These are phyloP conservation scores for Sphenodon punctatus DNA, from an alignment of 2,797 vertebrate genomes.

Conservation along the genomic window DNA sequence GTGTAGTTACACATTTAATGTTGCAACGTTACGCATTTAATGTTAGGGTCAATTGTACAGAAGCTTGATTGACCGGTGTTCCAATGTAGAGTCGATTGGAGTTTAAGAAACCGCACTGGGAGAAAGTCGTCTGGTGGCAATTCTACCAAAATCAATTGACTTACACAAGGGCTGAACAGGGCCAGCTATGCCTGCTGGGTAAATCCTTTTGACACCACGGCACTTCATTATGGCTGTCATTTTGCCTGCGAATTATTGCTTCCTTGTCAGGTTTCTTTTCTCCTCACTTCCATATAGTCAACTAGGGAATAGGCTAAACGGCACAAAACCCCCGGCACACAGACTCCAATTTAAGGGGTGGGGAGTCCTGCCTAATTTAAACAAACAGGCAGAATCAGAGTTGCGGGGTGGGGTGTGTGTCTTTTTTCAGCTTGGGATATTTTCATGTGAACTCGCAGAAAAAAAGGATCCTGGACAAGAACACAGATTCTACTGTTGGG, in stretches of 20 bases:
- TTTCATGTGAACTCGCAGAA: no score
- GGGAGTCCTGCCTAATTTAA: no score
- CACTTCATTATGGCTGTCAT: conserved; percentile 38
- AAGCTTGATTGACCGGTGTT: not conserved
- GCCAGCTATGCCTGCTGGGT: not conserved
- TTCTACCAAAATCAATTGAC: not conserved
- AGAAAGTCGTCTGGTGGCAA: not conserved
- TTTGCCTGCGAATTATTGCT: conserved; percentile 54
- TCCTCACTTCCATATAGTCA: conserved; percentile 42
- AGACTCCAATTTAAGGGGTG: no score
- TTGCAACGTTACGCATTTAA: no score
- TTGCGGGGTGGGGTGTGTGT: no score
- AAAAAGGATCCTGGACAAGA: no score
- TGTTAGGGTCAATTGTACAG: not conserved
- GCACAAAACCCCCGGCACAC: no score
- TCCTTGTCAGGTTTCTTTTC: conserved; percentile 47
- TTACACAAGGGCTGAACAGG: not conserved
- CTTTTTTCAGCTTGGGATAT: no score
- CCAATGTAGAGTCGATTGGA: not conserved
- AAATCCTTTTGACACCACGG: not conserved
- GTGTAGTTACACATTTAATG: no score
- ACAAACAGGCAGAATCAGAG: no score
- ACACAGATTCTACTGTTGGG: no score
- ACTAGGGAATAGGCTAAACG: conserved; percentile 10
- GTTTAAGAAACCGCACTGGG: not conserved